Evolutionary conservation across 2,888 invertebrate genomes (phyloP).

Genomic region (Byasa hedistus): DNA sequence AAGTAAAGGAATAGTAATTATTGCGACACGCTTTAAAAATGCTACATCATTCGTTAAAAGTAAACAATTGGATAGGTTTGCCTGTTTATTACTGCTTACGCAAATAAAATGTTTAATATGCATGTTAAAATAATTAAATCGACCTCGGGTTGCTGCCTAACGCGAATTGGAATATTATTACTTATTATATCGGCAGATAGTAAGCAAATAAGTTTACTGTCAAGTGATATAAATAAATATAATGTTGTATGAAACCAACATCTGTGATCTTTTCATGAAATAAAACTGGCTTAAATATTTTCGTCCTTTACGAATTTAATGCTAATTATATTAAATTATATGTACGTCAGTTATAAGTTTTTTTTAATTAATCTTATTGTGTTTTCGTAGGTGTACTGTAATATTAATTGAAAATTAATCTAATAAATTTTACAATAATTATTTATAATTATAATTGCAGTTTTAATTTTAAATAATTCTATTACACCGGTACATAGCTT

Average conservation of each 20-base stretch:
- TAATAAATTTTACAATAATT: background rate
- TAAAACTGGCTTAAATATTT: background rate
- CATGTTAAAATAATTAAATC: conserved; percentile 13
- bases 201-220: background rate
- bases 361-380: background rate
- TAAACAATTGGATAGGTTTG: conserved; percentile 1
- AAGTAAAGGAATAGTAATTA: conserved; percentile 10
- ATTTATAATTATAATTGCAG: background rate
- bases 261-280: background rate
- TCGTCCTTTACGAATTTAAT: background rate
- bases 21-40: conserved; percentile 7
- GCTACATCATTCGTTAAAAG: conserved; percentile 16
- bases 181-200: background rate
- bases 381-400: no score
- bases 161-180: background rate
- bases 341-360: background rate
- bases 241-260: background rate
- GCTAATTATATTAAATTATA: background rate
- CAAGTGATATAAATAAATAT: background rate
- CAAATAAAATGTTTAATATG: conserved; percentile 22
- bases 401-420: no score
- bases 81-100: conserved; percentile 13
- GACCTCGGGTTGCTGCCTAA: conserved; percentile 9
- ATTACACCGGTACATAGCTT: no score
- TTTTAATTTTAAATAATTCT: no score